These are phyloP conservation scores for Valencia hispanica DNA, from an alignment of 2,797 vertebrate species.

Conservation along the genomic window DNA sequence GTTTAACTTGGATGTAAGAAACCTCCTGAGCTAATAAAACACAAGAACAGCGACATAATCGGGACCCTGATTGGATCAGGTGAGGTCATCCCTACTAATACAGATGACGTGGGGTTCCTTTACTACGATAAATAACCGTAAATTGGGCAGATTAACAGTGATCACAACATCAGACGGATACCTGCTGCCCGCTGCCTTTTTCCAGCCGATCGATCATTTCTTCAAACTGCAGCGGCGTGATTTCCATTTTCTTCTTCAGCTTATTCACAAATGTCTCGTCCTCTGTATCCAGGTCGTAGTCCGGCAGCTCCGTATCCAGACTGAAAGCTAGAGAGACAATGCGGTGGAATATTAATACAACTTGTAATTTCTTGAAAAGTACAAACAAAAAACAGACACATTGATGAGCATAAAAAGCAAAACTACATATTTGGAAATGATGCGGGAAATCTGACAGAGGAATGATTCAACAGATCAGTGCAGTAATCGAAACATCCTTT, in stretches of 20 bases:
- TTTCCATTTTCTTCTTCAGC: constrained; percentile 98
- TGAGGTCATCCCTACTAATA: background rate
- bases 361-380: background rate
- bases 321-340: constrained; percentile 89
- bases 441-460: no score
- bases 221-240: constrained; percentile 96
- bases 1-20: background rate
- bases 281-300: constrained; percentile 98
- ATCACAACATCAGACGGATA: no score
- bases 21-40: background rate
- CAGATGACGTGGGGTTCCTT: no score
- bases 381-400: background rate
- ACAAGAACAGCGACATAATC: background rate
- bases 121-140: no score
- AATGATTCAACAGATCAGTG: no score
- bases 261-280: constrained; percentile 98
- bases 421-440: no score
- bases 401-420: background rate
- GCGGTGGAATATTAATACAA: constrained; percentile 9
- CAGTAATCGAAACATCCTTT: no score
- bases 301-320: constrained; percentile 98
- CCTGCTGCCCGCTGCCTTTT: constrained; percentile 99
- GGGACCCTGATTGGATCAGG: background rate
- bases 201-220: constrained; percentile 99
- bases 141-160: no score